Evolutionary conservation across 2,797 vertebrate species (phyloP).

Genomic region (Poecilia picta): DNA sequence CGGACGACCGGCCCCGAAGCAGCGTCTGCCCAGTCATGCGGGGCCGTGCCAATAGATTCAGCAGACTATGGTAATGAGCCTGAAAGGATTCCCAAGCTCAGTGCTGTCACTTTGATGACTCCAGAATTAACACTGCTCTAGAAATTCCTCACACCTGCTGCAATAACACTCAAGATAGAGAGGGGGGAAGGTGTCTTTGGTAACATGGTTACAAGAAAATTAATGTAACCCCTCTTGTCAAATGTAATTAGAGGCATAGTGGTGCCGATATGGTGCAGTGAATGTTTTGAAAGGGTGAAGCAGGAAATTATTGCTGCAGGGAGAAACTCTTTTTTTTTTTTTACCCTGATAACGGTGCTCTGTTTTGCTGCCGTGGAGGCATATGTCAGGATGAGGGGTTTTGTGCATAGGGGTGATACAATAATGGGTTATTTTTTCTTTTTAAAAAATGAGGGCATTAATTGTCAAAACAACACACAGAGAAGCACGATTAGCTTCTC

Average conservation of each 20-base stretch:
- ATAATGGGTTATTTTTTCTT: constrained; percentile 9
- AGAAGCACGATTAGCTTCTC: neutral
- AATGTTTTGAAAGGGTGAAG: constrained; percentile 53
- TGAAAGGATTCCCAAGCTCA: constrained; percentile 69
- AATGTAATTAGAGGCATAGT: constrained; percentile 66
- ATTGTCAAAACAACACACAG: constrained; percentile 3
- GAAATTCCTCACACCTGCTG: constrained; percentile 72
- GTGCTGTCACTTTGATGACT: constrained; percentile 74
- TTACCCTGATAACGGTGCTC: constrained; percentile 28
- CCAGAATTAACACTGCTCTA: constrained; percentile 69
- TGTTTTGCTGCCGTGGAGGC: constrained; percentile 14
- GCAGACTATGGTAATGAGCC: constrained; percentile 74
- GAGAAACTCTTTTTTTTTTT: constrained; percentile 26
- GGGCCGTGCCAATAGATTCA: constrained; percentile 71
- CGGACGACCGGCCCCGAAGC: constrained; percentile 56
- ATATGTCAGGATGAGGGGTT: constrained; percentile 33
- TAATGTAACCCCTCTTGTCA: constrained; percentile 67
- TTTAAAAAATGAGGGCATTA: neutral
- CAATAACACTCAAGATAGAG: constrained; percentile 70
- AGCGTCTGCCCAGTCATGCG: constrained; percentile 64
- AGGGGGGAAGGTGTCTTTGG: constrained; percentile 51
- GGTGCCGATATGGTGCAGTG: constrained; percentile 44
- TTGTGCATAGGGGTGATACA: constrained; percentile 4
- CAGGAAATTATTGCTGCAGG: constrained; percentile 39
- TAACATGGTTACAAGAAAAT: constrained; percentile 65